phyloP scores from a whole-genome alignment of 92 coral and sea anemone species.

The Zoanthus sansibaricus region DNA sequence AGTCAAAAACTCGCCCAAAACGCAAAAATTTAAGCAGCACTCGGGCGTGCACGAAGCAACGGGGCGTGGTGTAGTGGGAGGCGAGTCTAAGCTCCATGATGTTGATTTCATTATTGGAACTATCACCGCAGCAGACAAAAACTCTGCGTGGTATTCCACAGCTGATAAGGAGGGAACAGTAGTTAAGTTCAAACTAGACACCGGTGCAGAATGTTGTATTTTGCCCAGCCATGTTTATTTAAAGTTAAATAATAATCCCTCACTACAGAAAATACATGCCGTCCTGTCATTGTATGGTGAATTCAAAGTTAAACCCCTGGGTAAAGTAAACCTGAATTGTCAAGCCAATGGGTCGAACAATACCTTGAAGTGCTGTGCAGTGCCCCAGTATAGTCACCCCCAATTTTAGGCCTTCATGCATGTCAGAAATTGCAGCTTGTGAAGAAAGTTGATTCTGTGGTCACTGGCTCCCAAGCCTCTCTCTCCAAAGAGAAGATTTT shows the following conservation, averaged over 20 bases:
- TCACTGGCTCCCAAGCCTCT: slow-evolving; percentile 33
- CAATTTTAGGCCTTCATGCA: slow-evolving; percentile 42
- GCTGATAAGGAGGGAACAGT: slow-evolving; percentile 28
- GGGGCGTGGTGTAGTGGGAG: slow-evolving; percentile 17
- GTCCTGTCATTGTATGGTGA: slow-evolving; percentile 43
- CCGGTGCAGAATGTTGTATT: slow-evolving; percentile 31
- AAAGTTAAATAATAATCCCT: slow-evolving; percentile 39
- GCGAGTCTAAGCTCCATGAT: slow-evolving; percentile 3
- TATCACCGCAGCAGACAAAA: slow-evolving; percentile 18
- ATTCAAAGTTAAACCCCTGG: slow-evolving; percentile 39
- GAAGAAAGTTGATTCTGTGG: slow-evolving; percentile 33
- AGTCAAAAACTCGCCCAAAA: neutral
- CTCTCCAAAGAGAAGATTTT: slow-evolving; percentile 40
- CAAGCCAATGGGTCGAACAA: neutral
- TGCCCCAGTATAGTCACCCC: slow-evolving; percentile 8
- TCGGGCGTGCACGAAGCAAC: slow-evolving; percentile 24
- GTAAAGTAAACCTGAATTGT: slow-evolving; percentile 33
- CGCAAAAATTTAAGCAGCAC: neutral
- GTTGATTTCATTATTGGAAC: slow-evolving; percentile 42
- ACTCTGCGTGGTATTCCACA: slow-evolving; percentile 49
- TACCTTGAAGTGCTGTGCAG: slow-evolving; percentile 9
- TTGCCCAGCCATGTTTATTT: slow-evolving; percentile 41
- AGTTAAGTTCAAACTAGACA: neutral
- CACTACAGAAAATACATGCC: slow-evolving; percentile 31
- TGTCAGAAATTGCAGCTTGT: slow-evolving; percentile 25